Evolutionary conservation across 2,797 vertebrate genomes (phyloP), one percentile per base, ranked within the genome.

Genomic region (Sternarchorhynchus goeldii): DNA sequence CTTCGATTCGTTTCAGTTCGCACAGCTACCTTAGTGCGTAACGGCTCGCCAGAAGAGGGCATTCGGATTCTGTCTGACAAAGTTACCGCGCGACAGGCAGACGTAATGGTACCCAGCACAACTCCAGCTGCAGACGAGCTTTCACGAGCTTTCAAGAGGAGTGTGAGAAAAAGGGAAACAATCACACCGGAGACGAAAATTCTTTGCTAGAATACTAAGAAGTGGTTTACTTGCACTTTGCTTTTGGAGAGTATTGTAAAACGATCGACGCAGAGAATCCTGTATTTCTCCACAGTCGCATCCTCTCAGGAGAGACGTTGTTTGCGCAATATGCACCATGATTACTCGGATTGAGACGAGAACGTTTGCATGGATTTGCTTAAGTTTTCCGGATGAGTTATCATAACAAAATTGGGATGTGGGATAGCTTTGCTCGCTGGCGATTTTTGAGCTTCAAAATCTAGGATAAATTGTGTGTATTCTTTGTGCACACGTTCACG

Each of bases 11-110:
- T n/a, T 5, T 8, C 34, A 18, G 62, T 64, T 21, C 7, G 7
- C 16, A 41, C 10, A 5, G 6, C 39, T 62, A 1, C 5, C 18
- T 41, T 29, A n/a, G 77, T 87, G 86, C 88, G 89, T 86, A 82
- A 87, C 73, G 63, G 89, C 89, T 91, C 91, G 76, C 93, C 93
- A 93, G 92, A 93, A 93, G 93, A 92, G 92, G 92, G 93, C 93
- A 93, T 93, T 93, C 89, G 76, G 85, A 83, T 93, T 88, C 90
- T 90, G 88, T 85, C 85, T 87, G 85, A 90, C 89, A 92, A 94
- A 93, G 91, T 92, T 91, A 85, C 89, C 81, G 64, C 86, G 88
- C 88, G 72, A 75, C 89, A 83, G 50, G 86, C 88, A 86, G 86
- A 84, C 89, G 88, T 87, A 89, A 89, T 76, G 45, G 45, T 88